Evolutionary conservation across 2,888 invertebrate genomes (phyloP).

Genomic region (Eristalis arbustorum): DNA sequence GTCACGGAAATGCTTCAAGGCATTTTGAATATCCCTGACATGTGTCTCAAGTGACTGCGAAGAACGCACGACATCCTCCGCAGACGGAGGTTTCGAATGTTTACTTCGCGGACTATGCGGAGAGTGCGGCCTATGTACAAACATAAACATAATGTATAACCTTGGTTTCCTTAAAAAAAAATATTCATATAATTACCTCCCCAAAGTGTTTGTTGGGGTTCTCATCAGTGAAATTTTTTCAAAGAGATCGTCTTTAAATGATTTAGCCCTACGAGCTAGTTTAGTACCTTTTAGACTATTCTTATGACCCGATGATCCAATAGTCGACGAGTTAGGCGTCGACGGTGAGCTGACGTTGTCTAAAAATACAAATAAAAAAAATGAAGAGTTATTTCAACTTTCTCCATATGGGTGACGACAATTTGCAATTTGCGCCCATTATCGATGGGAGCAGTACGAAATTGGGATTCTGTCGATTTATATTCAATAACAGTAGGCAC

Average conservation of each 20-base stretch:
- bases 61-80: constrained; percentile 83
- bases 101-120: constrained; percentile 84
- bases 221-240: constrained; percentile 95
- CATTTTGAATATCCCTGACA: constrained; percentile 88
- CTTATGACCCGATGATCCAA: constrained; percentile 83
- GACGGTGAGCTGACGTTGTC: constrained; percentile 79
- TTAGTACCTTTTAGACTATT: constrained; percentile 90
- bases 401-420: constrained; percentile 18
- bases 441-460: neutral
- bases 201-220: constrained; percentile 84
- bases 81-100: constrained; percentile 80
- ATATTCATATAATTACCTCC: constrained; percentile 74
- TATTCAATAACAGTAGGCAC: constrained; percentile 36
- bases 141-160: neutral
- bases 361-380: constrained; percentile 60
- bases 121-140: constrained; percentile 82
- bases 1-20: constrained; percentile 94
- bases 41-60: constrained; percentile 88
- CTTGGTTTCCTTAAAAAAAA: neutral
- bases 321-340: constrained; percentile 76
- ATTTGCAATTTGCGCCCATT: constrained; percentile 26
- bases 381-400: constrained; percentile 37
- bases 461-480: constrained; percentile 50
- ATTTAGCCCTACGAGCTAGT: constrained; percentile 92
- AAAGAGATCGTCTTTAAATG: constrained; percentile 95